phyloP scores from a whole-genome alignment of 2,113 vertebrate genomes.

The Coturnix japonica region DNA sequence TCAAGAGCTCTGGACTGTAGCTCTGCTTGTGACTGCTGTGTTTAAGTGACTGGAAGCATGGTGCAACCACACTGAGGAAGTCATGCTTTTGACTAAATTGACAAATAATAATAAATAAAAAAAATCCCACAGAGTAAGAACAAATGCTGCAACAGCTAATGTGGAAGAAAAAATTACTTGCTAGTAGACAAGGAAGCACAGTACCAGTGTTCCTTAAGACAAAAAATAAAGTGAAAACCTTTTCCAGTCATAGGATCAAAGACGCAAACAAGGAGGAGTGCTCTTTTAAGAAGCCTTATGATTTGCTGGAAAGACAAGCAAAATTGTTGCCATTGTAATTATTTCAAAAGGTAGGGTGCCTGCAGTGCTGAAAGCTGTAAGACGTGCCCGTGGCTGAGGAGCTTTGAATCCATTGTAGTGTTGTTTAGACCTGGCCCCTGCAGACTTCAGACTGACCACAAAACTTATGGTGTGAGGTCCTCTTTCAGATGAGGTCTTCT shows the following conservation, averaged over 20 bases:
- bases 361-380: background rate
- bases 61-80: background rate
- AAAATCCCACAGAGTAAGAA: background rate
- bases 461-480: background rate
- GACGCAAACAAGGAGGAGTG: background rate
- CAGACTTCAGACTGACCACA: background rate
- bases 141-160: background rate
- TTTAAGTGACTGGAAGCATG: background rate
- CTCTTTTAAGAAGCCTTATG: background rate
- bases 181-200: background rate
- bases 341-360: background rate
- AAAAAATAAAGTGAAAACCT: background rate
- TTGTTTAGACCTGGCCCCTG: background rate
- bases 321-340: background rate
- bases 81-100: background rate
- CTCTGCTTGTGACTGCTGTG: background rate
- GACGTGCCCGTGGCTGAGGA: background rate
- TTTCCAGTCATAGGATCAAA: background rate
- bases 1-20: background rate
- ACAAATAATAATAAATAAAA: background rate
- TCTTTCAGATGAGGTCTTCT: background rate
- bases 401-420: background rate
- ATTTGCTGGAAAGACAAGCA: background rate
- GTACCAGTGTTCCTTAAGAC: background rate
- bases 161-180: background rate